Evolutionary conservation across 2,113 vertebrate species (phyloP).

Genomic region (Hypomesus transpacificus): DNA sequence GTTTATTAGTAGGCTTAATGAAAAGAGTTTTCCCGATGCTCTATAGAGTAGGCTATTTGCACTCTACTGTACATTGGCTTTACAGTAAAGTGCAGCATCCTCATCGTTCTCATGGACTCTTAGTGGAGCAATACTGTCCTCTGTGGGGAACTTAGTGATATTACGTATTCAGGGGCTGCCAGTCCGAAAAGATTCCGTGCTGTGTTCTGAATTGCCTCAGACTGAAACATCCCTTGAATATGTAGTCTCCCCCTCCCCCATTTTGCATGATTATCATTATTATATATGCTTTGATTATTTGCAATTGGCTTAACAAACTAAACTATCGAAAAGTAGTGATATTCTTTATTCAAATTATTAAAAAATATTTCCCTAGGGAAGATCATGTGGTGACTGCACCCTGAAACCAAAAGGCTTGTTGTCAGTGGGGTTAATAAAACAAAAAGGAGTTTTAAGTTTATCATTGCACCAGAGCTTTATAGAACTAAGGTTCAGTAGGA

Average conservation of each 20-base stretch:
- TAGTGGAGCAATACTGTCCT: slow-evolving; percentile 52
- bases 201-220: not conserved
- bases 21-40: no score
- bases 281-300: no score
- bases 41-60: no score
- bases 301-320: not conserved
- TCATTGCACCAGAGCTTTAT: not conserved
- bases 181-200: no score
- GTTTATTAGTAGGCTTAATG: no score
- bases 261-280: not conserved
- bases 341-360: slow-evolving; percentile 24
- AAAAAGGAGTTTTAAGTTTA: no score
- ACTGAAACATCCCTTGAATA: not conserved
- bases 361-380: slow-evolving; percentile 24
- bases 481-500: not conserved
- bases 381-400: slow-evolving; percentile 17
- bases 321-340: not conserved
- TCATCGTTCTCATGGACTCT: not conserved
- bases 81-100: not conserved
- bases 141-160: slow-evolving; percentile 25
- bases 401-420: slow-evolving; percentile 5
- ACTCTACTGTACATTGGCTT: no score
- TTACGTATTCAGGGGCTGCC: not conserved
- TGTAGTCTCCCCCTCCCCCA: not conserved
- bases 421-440: not conserved